Conservation (phyloP, 2,113 vertebrate genomes). For the Microcebus griseorufus region DNA sequence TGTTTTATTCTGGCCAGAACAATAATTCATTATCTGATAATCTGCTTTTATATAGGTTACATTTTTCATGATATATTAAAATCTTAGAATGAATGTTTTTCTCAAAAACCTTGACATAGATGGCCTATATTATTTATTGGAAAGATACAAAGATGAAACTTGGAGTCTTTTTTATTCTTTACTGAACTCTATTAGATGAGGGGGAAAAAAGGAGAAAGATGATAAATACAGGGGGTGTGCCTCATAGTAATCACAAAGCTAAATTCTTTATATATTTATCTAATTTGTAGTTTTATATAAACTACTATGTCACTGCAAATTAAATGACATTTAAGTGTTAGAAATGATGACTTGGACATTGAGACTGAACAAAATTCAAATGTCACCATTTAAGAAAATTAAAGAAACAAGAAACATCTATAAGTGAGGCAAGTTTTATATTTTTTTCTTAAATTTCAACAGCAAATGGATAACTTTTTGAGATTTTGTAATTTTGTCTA, state of each 20-base stretch:
- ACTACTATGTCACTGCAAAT: not conserved
- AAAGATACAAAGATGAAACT: not conserved
- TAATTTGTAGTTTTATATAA: not conserved
- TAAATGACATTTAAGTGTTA: constrained; percentile 53
- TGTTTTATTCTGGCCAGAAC: not conserved
- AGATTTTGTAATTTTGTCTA: not conserved
- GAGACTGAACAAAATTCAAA: constrained; percentile 54
- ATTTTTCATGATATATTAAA: not conserved
- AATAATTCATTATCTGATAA: not conserved
- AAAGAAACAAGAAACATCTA: constrained; percentile 39
- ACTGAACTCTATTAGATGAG: not conserved
- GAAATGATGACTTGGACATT: not conserved
- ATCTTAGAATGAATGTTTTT: not conserved
- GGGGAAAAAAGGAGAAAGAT: not conserved
- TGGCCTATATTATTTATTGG: not conserved
- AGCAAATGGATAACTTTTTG: not conserved
- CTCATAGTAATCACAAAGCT: not conserved
- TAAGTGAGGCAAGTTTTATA: constrained; percentile 1
- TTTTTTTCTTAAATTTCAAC: not conserved
- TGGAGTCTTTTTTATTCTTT: not conserved
- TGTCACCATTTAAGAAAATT: constrained; percentile 53
- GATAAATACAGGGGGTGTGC: not conserved
- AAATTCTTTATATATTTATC: not conserved
- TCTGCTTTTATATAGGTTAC: not conserved
- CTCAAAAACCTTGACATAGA: not conserved